Percentiles rank a stretch among this genome's conserved stretches.
These are phyloP conservation scores for Holcopasites calliopsidis DNA, from an alignment of 1,140 invertebrate species.

Conservation along the genomic window DNA sequence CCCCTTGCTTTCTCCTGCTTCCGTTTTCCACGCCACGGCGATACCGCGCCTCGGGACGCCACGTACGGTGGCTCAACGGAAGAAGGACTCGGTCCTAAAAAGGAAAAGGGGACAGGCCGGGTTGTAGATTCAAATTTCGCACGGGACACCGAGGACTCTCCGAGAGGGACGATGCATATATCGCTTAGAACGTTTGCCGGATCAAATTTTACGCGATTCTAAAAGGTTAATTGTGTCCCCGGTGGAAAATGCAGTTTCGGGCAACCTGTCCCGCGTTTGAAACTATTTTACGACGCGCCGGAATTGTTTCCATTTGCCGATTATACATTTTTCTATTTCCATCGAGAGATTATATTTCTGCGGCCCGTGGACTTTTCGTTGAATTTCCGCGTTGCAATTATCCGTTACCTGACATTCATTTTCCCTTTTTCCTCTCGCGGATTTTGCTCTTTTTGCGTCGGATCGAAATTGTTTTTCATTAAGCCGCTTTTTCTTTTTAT, in stretches of 20 bases:
- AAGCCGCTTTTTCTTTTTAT: background rate
- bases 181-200: background rate
- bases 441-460: background rate
- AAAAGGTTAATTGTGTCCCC: background rate
- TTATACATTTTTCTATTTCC: too few species aligned
- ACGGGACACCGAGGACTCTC: background rate
- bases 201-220: background rate
- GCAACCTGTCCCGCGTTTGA: too few species aligned
- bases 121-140: conserved; percentile 21
- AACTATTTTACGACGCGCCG: too few species aligned
- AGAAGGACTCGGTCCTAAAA: background rate
- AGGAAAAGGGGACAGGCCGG: background rate
- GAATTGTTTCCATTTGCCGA: too few species aligned
- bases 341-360: background rate
- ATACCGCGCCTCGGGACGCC: background rate
- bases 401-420: too few species aligned
- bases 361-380: background rate
- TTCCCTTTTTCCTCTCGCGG: too few species aligned
- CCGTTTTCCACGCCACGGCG: conserved; percentile 9
- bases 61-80: conserved; percentile 12
- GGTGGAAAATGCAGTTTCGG: background rate
- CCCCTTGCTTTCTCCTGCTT: conserved; percentile 18
- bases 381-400: too few species aligned
- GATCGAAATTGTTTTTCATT: background rate
- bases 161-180: background rate